A percentile compares a stretch with the other conserved stretches of the same genome.
phyloP scores from a whole-genome alignment of 2,113 vertebrate species.

The Saccopteryx bilineata region DNA sequence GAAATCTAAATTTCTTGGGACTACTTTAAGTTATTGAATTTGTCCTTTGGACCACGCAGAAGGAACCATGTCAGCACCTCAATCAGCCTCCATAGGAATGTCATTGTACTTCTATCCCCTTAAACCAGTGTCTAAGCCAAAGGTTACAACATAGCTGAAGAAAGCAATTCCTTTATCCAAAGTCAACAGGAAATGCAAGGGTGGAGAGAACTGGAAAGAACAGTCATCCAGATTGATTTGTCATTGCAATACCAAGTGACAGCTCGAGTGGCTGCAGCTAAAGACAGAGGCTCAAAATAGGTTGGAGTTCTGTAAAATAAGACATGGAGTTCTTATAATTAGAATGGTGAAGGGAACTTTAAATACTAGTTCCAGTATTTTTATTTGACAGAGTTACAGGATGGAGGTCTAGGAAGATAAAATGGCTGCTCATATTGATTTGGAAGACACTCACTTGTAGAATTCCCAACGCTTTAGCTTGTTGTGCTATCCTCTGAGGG shows the following conservation, averaged over 20 bases:
- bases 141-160: not conserved
- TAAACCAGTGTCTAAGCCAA: not conserved
- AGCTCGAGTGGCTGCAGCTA: not conserved
- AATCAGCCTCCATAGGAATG: not conserved
- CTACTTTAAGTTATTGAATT: not conserved
- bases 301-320: not conserved
- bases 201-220: not conserved
- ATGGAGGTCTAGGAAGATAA: not conserved
- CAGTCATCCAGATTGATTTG: not conserved
- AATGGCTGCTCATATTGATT: not conserved
- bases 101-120: not conserved
- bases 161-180: slow-evolving; percentile 9
- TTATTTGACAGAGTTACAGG: not conserved
- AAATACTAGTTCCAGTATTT: not conserved
- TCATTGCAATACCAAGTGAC: slow-evolving; percentile 19
- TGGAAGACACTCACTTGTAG: not conserved
- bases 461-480: not conserved
- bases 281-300: not conserved
- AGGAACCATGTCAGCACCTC: not conserved
- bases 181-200: slow-evolving; percentile 62
- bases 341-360: not conserved
- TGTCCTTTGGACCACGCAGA: not conserved
- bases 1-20: not conserved
- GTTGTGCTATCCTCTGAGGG: not conserved
- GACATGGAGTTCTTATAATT: not conserved